Conservation (phyloP, 2,888 invertebrate genomes). For the Rhamphomyia laevipes region DNA sequence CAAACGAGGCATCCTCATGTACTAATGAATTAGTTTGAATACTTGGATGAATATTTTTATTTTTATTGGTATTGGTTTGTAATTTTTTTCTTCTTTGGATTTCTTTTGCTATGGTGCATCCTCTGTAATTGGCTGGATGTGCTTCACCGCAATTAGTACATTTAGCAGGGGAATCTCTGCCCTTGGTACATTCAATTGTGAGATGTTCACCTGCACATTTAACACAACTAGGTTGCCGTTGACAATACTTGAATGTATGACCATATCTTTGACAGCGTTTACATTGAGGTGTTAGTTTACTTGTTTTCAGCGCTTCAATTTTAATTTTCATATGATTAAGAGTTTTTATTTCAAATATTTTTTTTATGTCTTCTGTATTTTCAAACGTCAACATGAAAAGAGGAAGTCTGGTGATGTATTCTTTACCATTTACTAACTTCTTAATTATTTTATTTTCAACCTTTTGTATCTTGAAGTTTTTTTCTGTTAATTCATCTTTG, state of each 20-base stretch:
- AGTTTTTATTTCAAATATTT: too few relatives aligned
- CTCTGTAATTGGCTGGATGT: constrained; percentile 3
- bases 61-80: background rate
- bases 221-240: too few relatives aligned
- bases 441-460: background rate
- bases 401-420: background rate
- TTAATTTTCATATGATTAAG: too few relatives aligned
- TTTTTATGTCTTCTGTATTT: too few relatives aligned
- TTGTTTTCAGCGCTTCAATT: too few relatives aligned
- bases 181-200: too few relatives aligned
- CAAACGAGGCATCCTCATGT: too few relatives aligned
- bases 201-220: too few relatives aligned
- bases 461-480: background rate
- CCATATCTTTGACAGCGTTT: too few relatives aligned
- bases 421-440: background rate
- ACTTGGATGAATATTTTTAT: background rate
- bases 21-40: too few relatives aligned
- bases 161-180: background rate
- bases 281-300: too few relatives aligned
- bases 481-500: background rate
- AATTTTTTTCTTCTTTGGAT: constrained; percentile 2
- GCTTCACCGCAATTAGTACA: constrained; percentile 1
- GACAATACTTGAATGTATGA: too few relatives aligned
- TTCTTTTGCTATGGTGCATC: constrained; percentile 1
- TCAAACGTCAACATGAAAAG: background rate